A percentile compares a stretch with the other conserved stretches of the same genome.
Evolutionary conservation across 1,140 invertebrate species (phyloP).

Genomic region (Drosophila murphyi): DNA sequence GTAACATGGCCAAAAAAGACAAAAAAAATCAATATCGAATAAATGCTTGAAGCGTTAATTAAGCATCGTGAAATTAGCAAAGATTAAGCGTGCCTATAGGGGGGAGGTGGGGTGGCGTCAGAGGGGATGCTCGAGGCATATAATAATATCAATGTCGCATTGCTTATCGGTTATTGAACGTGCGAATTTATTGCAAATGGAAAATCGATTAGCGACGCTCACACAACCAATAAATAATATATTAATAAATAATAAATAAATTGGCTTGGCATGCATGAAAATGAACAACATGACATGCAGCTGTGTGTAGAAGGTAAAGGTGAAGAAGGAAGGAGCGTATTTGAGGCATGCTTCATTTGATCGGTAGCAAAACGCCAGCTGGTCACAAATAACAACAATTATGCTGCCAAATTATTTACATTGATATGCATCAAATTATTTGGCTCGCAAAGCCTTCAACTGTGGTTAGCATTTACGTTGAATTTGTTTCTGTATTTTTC

Average conservation of each 20-base stretch:
- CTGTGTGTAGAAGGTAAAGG: slow-evolving; percentile 8
- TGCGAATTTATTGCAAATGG: slow-evolving; percentile 31
- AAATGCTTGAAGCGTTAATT: slow-evolving; percentile 35
- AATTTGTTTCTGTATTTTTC: slow-evolving; percentile 13
- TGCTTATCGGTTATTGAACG: slow-evolving; percentile 63
- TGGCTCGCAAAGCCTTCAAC: slow-evolving; percentile 43
- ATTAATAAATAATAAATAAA: slow-evolving; percentile 41
- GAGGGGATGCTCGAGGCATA: neutral
- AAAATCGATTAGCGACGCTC: slow-evolving; percentile 44
- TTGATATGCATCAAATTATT: slow-evolving; percentile 51
- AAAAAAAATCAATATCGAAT: slow-evolving; percentile 20
- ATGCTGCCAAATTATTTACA: slow-evolving; percentile 48
- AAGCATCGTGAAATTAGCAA: slow-evolving; percentile 37
- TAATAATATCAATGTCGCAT: slow-evolving; percentile 57
- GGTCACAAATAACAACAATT: slow-evolving; percentile 28
- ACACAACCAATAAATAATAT: slow-evolving; percentile 32
- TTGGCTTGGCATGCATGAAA: slow-evolving; percentile 36
- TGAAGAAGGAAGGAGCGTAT: slow-evolving; percentile 34
- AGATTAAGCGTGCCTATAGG: slow-evolving; percentile 14
- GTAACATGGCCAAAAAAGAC: slow-evolving; percentile 59
- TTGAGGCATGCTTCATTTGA: slow-evolving; percentile 23
- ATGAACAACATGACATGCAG: slow-evolving; percentile 37
- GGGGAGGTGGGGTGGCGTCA: neutral
- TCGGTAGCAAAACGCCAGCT: slow-evolving; percentile 35
- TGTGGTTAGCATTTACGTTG: slow-evolving; percentile 40